Evolutionary conservation across 2,113 vertebrate genomes (phyloP).

Genomic region (Anguilla rostrata): DNA sequence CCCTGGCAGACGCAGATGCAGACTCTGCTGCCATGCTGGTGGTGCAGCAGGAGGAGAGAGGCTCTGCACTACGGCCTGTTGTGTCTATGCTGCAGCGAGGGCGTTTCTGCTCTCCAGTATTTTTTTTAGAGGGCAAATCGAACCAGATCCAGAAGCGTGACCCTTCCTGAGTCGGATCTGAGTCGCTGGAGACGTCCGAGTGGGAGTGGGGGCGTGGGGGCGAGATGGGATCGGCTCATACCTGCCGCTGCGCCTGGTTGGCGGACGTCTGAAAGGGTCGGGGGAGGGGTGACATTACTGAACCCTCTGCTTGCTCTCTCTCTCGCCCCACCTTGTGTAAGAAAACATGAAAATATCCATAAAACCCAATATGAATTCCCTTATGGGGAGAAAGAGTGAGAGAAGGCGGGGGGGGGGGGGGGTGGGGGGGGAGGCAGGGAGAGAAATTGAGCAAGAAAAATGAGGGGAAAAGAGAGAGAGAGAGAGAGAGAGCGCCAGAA

Average conservation of each 20-base stretch:
- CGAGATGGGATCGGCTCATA: background rate
- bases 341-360: background rate
- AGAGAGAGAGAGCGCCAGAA: constrained; percentile 9
- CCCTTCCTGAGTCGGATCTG: background rate
- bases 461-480: background rate
- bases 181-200: background rate
- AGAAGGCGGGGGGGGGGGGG: background rate
- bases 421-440: background rate
- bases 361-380: background rate
- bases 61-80: background rate
- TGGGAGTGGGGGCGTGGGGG: background rate
- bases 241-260: background rate
- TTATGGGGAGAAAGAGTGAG: background rate
- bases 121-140: background rate
- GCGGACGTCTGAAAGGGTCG: background rate
- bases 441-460: background rate
- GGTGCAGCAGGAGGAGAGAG: background rate
- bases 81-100: background rate
- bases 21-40: background rate
- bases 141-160: background rate
- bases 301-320: background rate
- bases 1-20: background rate
- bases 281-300: background rate
- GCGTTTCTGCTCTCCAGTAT: background rate
- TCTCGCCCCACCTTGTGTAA: background rate